Conservation (phyloP, 2,113 vertebrate genomes). For the Indicator indicator region DNA sequence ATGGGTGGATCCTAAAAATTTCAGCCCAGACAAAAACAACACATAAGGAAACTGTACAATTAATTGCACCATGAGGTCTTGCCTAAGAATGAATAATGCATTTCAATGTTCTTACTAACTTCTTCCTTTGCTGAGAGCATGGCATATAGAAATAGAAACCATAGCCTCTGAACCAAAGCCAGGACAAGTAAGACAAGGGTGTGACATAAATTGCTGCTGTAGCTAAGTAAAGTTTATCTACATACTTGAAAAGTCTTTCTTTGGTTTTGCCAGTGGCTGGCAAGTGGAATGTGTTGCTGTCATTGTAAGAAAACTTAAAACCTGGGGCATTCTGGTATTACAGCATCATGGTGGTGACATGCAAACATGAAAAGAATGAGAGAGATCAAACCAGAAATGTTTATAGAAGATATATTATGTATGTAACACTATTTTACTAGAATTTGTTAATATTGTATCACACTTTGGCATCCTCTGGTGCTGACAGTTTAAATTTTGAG, state of each 20-base stretch:
- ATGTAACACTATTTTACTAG: background rate
- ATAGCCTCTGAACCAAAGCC: background rate
- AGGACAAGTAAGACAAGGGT: background rate
- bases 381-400: background rate
- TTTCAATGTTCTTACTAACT: background rate
- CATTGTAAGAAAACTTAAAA: background rate
- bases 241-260: background rate
- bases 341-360: background rate
- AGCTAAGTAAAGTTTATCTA: background rate
- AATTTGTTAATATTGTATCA: background rate
- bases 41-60: background rate
- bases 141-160: background rate
- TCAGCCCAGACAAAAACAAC: background rate
- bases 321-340: background rate
- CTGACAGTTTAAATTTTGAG: background rate
- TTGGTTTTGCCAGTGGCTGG: background rate
- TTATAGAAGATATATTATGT: background rate
- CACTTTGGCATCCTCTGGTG: background rate
- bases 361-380: background rate
- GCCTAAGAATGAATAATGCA: background rate
- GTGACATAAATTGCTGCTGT: background rate
- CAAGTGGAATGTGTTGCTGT: background rate
- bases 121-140: background rate
- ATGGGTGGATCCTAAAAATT: background rate
- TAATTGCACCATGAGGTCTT: background rate